Evolutionary conservation across 2,113 vertebrate genomes (phyloP).

Genomic region (Chrysemys picta): DNA sequence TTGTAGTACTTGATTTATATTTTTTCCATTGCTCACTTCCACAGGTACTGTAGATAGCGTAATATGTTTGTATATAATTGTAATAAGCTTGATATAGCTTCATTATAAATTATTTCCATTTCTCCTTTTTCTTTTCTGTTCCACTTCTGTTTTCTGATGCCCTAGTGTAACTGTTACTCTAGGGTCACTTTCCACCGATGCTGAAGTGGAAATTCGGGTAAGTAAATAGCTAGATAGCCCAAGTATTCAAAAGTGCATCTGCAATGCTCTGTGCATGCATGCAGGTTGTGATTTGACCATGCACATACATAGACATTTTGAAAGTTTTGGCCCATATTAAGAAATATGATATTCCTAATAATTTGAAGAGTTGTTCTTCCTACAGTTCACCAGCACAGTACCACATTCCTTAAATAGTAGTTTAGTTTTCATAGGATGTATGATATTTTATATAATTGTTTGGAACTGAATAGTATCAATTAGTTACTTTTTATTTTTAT

Average conservation of each 20-base stretch:
- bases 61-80: not conserved
- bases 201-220: not conserved
- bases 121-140: not conserved
- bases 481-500: not conserved
- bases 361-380: not conserved
- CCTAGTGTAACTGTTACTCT: not conserved
- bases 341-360: not conserved
- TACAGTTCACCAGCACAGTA: not conserved
- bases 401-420: not conserved
- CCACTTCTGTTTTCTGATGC: not conserved
- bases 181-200: not conserved
- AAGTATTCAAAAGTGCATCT: not conserved
- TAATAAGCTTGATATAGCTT: not conserved
- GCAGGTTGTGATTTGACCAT: not conserved
- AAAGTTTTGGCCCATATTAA: not conserved
- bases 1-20: not conserved
- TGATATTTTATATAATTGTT: not conserved
- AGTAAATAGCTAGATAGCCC: not conserved
- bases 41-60: not conserved
- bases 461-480: not conserved
- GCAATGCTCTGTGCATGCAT: fast-evolving
- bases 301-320: not conserved
- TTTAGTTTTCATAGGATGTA: not conserved
- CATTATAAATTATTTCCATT: not conserved
- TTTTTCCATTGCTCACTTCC: not conserved